Conservation (phyloP, 2,888 invertebrate genomes). For the Ophion slaviceki region DNA sequence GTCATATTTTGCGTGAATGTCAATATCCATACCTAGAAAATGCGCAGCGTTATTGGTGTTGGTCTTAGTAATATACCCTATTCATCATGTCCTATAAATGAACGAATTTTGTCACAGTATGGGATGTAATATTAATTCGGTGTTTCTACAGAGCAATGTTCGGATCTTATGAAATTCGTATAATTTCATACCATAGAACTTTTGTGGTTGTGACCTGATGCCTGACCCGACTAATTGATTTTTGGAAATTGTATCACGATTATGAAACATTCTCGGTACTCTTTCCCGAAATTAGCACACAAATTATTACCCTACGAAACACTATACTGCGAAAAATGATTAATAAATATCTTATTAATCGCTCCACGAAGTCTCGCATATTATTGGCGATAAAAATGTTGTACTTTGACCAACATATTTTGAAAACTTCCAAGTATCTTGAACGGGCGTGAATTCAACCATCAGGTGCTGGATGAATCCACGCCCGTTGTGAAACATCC, state of each 20-base stretch:
- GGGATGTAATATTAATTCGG: slow-evolving; percentile 13
- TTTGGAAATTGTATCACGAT: slow-evolving; percentile 5
- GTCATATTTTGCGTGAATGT: slow-evolving; percentile 32
- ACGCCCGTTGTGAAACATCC: slow-evolving; percentile 47
- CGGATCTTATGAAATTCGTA: neutral
- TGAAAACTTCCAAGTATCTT: slow-evolving; percentile 5
- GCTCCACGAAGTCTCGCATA: slow-evolving; percentile 10
- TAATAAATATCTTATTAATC: slow-evolving; percentile 20
- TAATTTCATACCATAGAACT: neutral
- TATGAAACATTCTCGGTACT: slow-evolving; percentile 8
- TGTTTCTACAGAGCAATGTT: slow-evolving; percentile 23
- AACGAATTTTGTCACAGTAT: slow-evolving; percentile 32
- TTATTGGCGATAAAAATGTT: slow-evolving; percentile 27
- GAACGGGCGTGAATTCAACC: neutral
- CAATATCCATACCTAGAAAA: slow-evolving; percentile 20
- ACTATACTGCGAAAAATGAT: neutral
- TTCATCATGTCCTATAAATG: slow-evolving; percentile 25
- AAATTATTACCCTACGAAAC: slow-evolving; percentile 19
- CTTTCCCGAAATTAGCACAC: neutral
- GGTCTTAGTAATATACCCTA: slow-evolving; percentile 21
- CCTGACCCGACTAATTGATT: neutral
- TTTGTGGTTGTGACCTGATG: neutral
- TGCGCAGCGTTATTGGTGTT: slow-evolving; percentile 39
- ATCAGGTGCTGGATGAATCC: neutral
- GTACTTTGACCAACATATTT: slow-evolving; percentile 27